A percentile compares a stretch with the other conserved stretches of the same genome.
These are phyloP conservation scores for Heliconius aoede DNA, from an alignment of 2,888 invertebrate species.

Conservation along the genomic window DNA sequence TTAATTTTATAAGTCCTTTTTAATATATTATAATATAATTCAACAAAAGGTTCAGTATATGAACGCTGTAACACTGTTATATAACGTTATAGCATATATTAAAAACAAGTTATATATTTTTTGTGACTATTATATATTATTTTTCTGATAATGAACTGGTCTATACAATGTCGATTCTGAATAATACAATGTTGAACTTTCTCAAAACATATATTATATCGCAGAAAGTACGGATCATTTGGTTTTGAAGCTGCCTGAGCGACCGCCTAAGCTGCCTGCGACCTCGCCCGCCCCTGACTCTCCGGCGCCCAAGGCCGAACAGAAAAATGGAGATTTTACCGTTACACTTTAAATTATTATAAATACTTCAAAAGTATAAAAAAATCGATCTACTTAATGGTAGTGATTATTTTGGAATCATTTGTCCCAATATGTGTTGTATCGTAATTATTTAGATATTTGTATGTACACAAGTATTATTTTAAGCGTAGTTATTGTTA, in stretches of 20 bases:
- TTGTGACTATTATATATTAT: too few relatives aligned
- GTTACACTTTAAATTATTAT: constrained; percentile 66
- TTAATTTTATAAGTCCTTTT: too few relatives aligned
- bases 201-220: constrained; percentile 65
- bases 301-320: constrained; percentile 67
- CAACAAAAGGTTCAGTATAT: background rate
- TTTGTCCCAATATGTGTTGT: background rate
- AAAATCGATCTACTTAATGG: background rate
- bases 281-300: constrained; percentile 55
- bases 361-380: background rate
- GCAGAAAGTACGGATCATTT: constrained; percentile 75
- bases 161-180: too few relatives aligned
- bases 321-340: constrained; percentile 76
- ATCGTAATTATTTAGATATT: constrained; percentile 12
- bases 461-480: background rate
- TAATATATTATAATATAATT: too few relatives aligned
- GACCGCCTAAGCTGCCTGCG: constrained; percentile 52
- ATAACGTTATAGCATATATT: background rate
- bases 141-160: too few relatives aligned
- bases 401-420: background rate
- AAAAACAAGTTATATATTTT: background rate
- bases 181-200: background rate
- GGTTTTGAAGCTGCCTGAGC: constrained; percentile 72
- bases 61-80: background rate
- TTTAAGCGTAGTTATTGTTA: constrained; percentile 6